Evolutionary conservation across 2,113 vertebrate genomes (phyloP).

Genomic region (Litocranius walleri): DNA sequence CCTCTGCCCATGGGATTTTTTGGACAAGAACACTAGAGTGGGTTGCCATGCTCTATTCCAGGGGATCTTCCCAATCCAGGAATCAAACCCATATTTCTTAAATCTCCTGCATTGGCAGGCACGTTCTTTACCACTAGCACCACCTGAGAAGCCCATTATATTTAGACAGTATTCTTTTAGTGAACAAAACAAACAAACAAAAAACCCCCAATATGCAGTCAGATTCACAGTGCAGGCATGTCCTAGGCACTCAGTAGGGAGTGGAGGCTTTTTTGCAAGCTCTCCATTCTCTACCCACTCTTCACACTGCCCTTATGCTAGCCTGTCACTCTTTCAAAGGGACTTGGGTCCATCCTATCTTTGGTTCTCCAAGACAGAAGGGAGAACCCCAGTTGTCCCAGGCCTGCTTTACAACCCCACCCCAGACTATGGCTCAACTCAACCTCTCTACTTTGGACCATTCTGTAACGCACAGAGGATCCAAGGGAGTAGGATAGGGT

Average conservation of each 20-base stretch:
- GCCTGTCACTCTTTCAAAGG: not conserved
- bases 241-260: not conserved
- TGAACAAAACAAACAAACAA: not conserved
- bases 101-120: not conserved
- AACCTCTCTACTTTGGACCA: not conserved
- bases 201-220: not conserved
- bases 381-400: not conserved
- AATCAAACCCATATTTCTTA: not conserved
- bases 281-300: not conserved
- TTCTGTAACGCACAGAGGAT: not conserved
- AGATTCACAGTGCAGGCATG: not conserved
- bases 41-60: not conserved
- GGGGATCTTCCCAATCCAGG: not conserved
- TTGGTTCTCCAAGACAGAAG: not conserved
- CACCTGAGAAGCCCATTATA: not conserved
- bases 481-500: not conserved
- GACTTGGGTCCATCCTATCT: not conserved
- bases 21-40: not conserved
- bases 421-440: not conserved
- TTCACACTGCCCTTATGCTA: not conserved
- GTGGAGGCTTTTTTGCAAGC: not conserved
- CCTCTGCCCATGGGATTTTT: not conserved
- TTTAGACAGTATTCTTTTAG: not conserved
- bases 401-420: not conserved
- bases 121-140: not conserved